Conservation (phyloP, 2,797 vertebrate genomes). For the Carcharodon carcharias region DNA sequence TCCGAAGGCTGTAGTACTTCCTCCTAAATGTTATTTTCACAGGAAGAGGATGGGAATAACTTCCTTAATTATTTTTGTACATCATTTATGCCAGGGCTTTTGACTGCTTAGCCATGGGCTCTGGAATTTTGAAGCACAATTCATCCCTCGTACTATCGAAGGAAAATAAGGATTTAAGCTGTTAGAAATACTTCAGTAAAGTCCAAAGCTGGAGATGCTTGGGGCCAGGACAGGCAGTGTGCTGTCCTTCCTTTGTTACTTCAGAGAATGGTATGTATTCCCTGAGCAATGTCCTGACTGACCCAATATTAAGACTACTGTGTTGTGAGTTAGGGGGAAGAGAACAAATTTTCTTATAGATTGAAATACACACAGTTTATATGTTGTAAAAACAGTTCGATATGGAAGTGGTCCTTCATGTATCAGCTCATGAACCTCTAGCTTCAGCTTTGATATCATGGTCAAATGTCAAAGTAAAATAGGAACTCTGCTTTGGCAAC, state of each 20-base stretch:
- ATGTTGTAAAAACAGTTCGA: not conserved
- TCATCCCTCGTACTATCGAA: not conserved
- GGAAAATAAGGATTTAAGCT: not conserved
- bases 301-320: not conserved
- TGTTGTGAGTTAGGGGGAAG: not conserved
- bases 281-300: not conserved
- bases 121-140: not conserved
- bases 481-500: not conserved
- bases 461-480: not conserved
- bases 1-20: not conserved
- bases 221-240: not conserved
- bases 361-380: not conserved
- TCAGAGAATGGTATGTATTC: not conserved
- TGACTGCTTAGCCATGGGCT: not conserved
- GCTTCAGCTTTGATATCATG: not conserved
- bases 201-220: not conserved
- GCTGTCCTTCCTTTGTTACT: not conserved
- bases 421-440: not conserved
- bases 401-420: not conserved
- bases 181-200: not conserved
- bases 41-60: constrained; percentile 12
- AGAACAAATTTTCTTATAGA: not conserved
- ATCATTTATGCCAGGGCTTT: not conserved
- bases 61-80: constrained; percentile 21
- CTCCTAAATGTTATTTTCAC: not conserved